Evolutionary conservation across 2,888 invertebrate species (phyloP), one percentile per base, ranked within the genome.

Genomic region (Archips crataeganus): DNA sequence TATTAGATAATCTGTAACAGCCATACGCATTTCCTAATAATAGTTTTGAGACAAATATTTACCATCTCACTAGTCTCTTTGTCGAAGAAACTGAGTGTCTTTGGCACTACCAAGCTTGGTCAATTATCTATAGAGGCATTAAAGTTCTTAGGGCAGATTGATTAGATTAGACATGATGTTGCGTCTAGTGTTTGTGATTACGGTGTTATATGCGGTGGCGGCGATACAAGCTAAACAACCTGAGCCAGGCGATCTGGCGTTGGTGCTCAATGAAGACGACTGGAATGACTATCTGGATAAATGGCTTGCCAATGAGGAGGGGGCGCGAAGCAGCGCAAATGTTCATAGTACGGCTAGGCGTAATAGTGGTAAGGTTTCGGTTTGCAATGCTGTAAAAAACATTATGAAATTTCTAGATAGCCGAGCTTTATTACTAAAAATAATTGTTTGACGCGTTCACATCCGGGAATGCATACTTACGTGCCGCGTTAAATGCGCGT

Each of bases 221-320:
- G 84, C 88, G 5, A 61, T 84, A 51, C 85, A 86, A 32, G 74
- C 82, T 2, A 78, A 84, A 11, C 72, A 90, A 54, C 47, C 68
- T 9, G 90, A 91, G 71, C 94, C 94, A 0, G 86, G 88, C 3
- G 81, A 91, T 9, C 77, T 94, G 32, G 92, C 90, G 1, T 78
- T 89, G 64, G 75, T 88, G 42, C 85, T 94, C 39, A 84, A 82
- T 67, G 94, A 94, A 82, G 93, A 94, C 2, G 90, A 92, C 5
- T 94, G 93, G 74, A 94, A 94, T 76, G 93, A 93, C 66, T 94
- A 94, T 71, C 84, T 94, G 9, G 94, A 94, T 68, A 76, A 79
- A 4, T 94, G 92, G 92, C 84, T 94, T 11, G 89, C 80, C 62
- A 72, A 80, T n/a, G 88, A 93, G 80, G 82, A 92, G 77, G 74